A percentile compares a stretch with the other conserved stretches of the same genome.
phyloP scores from a whole-genome alignment of 2,888 invertebrate genomes.

The Chesias legatella region DNA sequence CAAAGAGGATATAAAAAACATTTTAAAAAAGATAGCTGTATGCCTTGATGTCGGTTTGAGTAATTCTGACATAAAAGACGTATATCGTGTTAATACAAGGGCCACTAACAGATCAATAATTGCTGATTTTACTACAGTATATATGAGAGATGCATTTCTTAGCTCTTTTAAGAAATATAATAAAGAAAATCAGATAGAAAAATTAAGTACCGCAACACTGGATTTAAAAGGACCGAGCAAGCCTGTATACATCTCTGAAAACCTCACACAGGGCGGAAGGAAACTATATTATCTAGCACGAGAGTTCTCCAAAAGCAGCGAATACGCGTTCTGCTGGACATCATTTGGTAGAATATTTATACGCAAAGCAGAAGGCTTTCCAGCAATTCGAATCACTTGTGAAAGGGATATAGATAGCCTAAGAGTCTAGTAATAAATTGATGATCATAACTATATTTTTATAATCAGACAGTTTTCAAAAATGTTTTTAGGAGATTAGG shows the following conservation, averaged over 20 bases:
- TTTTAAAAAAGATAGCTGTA: background rate
- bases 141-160: background rate
- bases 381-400: background rate
- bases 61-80: background rate
- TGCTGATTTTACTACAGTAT: background rate
- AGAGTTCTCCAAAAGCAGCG: background rate
- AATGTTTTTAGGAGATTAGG: too few relatives aligned
- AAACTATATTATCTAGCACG: background rate
- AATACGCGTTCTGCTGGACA: background rate
- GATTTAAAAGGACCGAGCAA: background rate
- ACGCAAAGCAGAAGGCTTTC: background rate
- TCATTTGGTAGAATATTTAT: background rate
- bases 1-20: background rate
- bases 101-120: background rate
- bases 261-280: background rate
- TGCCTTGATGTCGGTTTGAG: background rate
- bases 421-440: too few relatives aligned
- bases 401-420: background rate
- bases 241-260: constrained; percentile 1
- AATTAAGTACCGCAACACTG: background rate
- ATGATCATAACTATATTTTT: too few relatives aligned
- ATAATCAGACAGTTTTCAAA: too few relatives aligned
- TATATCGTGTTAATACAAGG: background rate
- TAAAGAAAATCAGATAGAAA: background rate
- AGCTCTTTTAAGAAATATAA: background rate